These are phyloP conservation scores for Drosophila tani DNA, from an alignment of 1,140 invertebrate genomes.

Conservation along the genomic window DNA sequence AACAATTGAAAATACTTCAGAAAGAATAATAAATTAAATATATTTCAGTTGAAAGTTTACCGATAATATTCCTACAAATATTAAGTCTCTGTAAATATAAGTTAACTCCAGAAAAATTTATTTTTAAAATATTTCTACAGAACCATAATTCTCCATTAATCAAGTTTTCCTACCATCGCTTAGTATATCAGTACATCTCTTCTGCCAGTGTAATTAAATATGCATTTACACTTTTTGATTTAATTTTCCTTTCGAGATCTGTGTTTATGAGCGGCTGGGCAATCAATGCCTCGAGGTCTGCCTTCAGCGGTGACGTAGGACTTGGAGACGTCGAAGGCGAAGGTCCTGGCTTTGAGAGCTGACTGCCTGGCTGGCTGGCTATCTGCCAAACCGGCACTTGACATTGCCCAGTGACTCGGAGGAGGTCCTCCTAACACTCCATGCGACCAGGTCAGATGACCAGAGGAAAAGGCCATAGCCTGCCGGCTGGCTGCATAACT, in stretches of 20 bases:
- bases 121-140: too few species aligned
- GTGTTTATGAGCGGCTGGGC: conserved; percentile 18
- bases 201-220: not conserved
- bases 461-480: not conserved
- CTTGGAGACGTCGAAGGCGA: conserved; percentile 47
- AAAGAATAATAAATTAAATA: not conserved
- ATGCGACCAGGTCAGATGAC: not conserved
- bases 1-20: too few species aligned
- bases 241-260: not conserved
- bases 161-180: not conserved
- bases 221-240: not conserved
- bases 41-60: not conserved
- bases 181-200: not conserved
- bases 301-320: conserved; percentile 54
- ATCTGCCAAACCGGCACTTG: conserved; percentile 72
- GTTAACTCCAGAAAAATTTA: too few species aligned
- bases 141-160: too few species aligned
- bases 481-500: conserved; percentile 53
- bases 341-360: conserved; percentile 33
- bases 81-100: too few species aligned
- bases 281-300: conserved; percentile 28
- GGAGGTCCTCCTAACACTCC: conserved; percentile 37
- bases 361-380: conserved; percentile 36
- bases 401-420: conserved; percentile 53
- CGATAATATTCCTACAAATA: too few species aligned